Evolutionary conservation across 2,888 invertebrate genomes (phyloP), one percentile per base, ranked within the genome.

Genomic region (Drosophila yooni): DNA sequence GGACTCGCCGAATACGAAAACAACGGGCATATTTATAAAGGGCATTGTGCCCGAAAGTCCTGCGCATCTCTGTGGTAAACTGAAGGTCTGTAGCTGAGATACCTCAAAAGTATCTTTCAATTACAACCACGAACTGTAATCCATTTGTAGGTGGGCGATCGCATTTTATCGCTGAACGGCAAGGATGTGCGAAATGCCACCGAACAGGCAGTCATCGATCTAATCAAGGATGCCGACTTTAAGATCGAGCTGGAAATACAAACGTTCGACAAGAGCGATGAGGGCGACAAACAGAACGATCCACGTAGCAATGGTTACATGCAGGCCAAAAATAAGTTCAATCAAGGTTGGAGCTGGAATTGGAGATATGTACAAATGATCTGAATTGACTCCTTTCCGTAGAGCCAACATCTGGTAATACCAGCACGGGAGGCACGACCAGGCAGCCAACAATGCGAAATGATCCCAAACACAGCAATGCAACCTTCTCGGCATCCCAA

Each of bases 1-100:
- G 65, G 95, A 96, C 80, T 95, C 96, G 76, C 96, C 93, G 15
- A 91, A 92, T 67, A 89, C 92, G 52, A 93, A 96, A 63, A 95
- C 99, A 81, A 96, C 98, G 67, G 99, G 99, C 8, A 99, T 99
- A 91, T 99, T 99, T 93, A 98, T 99, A 91, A 99, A 99, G 93
- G 98, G 98, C 90, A 99, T 99, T 0, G 95, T 99, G 18, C 96
- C 97, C 1, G 96, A 97, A 76, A 98, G 98, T 93, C 99, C 99
- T 0, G 99, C 99, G 0, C 98, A 98, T 57, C 95, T 95, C 86
- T 96, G 97, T 78, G 98, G 97, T n/a, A 96, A 97, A 85, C 93
- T 98, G 51, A 97, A 97, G 94, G 97, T 97, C 93, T 93, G 29
- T 43, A 33, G 48, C 27, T n/a, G 11, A 40, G 25, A 13, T 8